Conservation (phyloP, 2,888 invertebrate species). For the Athalia circularis region DNA sequence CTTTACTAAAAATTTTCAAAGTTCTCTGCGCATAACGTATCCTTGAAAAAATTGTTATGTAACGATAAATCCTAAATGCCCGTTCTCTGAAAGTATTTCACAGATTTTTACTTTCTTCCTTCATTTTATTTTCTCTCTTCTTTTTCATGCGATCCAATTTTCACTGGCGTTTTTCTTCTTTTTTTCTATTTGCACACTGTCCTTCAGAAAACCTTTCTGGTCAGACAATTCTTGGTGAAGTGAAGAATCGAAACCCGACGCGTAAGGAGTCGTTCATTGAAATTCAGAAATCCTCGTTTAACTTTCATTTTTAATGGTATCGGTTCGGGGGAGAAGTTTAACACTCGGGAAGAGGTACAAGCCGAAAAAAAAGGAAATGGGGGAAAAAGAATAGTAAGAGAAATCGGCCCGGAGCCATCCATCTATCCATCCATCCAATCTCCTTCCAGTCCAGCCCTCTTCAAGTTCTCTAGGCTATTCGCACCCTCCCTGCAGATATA, state of each 20-base stretch:
- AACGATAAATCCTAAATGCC: no score
- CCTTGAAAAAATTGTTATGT: no score
- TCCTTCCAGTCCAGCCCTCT: constrained; percentile 34
- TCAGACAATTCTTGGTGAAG: background rate
- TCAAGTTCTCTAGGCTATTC: constrained; percentile 35
- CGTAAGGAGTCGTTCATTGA: background rate
- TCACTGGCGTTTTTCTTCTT: no score
- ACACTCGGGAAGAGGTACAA: constrained; percentile 22
- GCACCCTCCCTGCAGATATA: constrained; percentile 13
- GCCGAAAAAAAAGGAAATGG: background rate
- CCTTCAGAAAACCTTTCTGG: no score
- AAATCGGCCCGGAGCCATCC: constrained; percentile 29
- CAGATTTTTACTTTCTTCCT: background rate
- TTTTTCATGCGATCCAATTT: background rate
- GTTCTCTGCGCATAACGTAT: no score
- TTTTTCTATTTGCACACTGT: no score
- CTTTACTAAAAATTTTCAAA: no score
- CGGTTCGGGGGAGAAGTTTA: constrained; percentile 10
- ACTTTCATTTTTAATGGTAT: constrained; percentile 36
- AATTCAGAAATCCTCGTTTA: constrained; percentile 31
- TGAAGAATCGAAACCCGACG: background rate
- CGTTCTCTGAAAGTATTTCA: background rate
- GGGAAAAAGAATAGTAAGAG: background rate
- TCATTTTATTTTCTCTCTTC: background rate
- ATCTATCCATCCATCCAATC: constrained; percentile 8